Evolutionary conservation across 2,888 invertebrate species (phyloP), one percentile per base, ranked within the genome.

Genomic region (Apamea anceps): DNA sequence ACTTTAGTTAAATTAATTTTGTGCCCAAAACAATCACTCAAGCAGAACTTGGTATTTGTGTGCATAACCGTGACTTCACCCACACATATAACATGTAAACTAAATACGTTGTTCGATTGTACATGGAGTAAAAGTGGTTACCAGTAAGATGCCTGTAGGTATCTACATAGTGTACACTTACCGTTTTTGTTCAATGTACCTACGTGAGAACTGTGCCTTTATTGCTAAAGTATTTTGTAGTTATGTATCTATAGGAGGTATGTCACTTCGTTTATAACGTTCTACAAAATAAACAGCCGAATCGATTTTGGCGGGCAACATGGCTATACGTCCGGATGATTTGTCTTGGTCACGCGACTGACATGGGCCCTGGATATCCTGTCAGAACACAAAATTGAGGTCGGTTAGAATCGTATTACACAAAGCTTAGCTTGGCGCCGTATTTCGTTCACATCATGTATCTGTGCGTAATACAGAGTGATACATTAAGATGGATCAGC

Each of bases 301-400:
- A 91, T 88, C 78, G 83, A 85, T 89, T 88, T 90, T 81, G 60
- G 76, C 78, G 71, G 60, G 85, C 37, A 65, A 28, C 68, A 75
- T 57, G 51, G 54, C 45, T 81, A 37, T 37, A 80, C 68, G 77
- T 81, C 77, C 75, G 79, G 73, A 87, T 86, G 87, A 91, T 89
- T 89, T 87, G 88, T 91, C 86, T 88, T 88, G 88, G 87, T 90
- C 91, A 91, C 89, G 89, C 90, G 72, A 90, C 77, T 86, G 82
- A 82, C 85, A 84, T 77, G 77, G 80, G 77, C 66, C 45, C 70
- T 63, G 74, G 81, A 85, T 84, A 75, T 85, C 84, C 85, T 79
- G 80, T 80, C 82, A 76, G 77, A 85, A 87, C 77, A 78, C 73
- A 72, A 73, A 87, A 89, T 85, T 81, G 82, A 77, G 74, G 80